Conservation (phyloP, 2,888 invertebrate genomes). For the Heliconius ethilla region DNA sequence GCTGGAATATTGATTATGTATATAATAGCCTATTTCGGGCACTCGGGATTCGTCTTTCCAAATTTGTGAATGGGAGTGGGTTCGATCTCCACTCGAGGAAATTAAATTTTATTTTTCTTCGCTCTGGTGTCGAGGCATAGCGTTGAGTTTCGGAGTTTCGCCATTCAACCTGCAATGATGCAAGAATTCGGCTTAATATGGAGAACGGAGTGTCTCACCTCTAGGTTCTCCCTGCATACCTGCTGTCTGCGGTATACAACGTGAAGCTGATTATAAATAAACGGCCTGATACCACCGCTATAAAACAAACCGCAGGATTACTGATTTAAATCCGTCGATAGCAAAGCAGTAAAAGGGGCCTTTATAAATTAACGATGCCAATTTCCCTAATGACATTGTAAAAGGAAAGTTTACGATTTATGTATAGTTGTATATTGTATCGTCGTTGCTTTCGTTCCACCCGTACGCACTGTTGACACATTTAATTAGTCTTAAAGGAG, state of each 20-base stretch:
- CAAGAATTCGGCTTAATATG: too few species aligned
- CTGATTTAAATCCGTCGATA: conserved; percentile 78
- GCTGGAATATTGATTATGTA: conserved; percentile 34
- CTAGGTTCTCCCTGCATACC: too few species aligned
- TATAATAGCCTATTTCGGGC: conserved; percentile 34
- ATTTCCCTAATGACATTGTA: conserved; percentile 81
- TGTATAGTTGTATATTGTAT: conserved; percentile 54
- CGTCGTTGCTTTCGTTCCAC: conserved; percentile 30
- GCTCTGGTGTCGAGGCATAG: too few species aligned
- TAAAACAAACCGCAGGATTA: conserved; percentile 79
- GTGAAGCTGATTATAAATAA: conserved; percentile 48
- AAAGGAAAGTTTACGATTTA: conserved; percentile 78
- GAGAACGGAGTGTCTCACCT: too few species aligned
- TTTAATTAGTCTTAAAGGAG: conserved; percentile 23
- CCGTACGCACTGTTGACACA: conserved; percentile 8
- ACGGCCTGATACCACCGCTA: conserved; percentile 69
- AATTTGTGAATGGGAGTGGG: not conserved
- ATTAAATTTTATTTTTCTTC: too few species aligned
- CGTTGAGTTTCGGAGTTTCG: too few species aligned
- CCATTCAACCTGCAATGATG: too few species aligned
- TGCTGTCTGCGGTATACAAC: too few species aligned
- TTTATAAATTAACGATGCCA: conserved; percentile 78
- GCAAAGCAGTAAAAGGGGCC: conserved; percentile 69
- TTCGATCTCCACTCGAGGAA: too few species aligned
- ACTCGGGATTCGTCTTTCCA: conserved; percentile 31